phyloP scores from a whole-genome alignment of 2,888 invertebrate species.

The Metallyticus violacea region DNA sequence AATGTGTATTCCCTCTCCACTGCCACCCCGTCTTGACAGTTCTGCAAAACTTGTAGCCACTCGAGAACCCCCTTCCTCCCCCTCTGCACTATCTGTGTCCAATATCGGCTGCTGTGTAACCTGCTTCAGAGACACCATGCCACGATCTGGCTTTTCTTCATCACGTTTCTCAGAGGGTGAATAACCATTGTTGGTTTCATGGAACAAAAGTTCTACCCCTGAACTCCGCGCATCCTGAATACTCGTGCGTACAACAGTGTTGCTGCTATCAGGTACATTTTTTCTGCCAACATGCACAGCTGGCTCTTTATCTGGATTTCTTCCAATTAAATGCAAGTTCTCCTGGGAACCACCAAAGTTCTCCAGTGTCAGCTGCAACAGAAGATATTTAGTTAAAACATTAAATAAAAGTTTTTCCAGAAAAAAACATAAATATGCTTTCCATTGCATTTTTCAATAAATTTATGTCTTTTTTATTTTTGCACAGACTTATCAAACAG shows the following conservation, averaged over 20 bases:
- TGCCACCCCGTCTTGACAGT: slow-evolving; percentile 50
- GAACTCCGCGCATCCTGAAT: slow-evolving; percentile 60
- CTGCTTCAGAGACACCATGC: slow-evolving; percentile 52
- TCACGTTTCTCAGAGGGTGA: slow-evolving; percentile 31
- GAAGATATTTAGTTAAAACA: not conserved
- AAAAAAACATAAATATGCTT: too few relatives aligned
- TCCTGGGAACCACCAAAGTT: slow-evolving; percentile 92
- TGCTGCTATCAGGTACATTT: slow-evolving; percentile 46
- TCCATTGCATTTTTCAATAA: too few relatives aligned
- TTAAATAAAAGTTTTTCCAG: not conserved
- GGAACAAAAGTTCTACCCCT: slow-evolving; percentile 46
- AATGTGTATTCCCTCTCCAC: slow-evolving; percentile 51
- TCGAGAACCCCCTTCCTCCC: slow-evolving; percentile 50
- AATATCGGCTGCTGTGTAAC: slow-evolving; percentile 58
- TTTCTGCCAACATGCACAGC: slow-evolving; percentile 47
- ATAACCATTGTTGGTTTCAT: slow-evolving; percentile 39
- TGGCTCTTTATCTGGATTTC: slow-evolving; percentile 77
- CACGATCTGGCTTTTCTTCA: slow-evolving; percentile 41
- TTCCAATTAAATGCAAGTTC: slow-evolving; percentile 78
- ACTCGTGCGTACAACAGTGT: slow-evolving; percentile 68
- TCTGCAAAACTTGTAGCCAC: slow-evolving; percentile 70
- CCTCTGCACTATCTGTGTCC: slow-evolving; percentile 52
- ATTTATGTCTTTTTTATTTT: too few relatives aligned
- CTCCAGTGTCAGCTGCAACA: slow-evolving; percentile 74
- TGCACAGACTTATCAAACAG: too few relatives aligned